Conservation (phyloP, 2,888 invertebrate genomes). For the Polydrusus pterygomalis region DNA sequence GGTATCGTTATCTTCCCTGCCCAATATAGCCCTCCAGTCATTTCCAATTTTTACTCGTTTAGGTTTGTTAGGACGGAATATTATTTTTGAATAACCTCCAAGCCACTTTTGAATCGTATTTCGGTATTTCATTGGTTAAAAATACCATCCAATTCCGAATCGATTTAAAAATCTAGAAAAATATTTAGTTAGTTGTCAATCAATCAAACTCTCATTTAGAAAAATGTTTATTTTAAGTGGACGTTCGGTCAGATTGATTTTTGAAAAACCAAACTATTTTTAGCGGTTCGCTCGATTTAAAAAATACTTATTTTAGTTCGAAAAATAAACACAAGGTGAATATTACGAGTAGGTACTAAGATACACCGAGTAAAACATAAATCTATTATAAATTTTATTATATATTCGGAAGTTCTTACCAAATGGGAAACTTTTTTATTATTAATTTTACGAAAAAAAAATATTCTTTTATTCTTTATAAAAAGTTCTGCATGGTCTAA, state of each 20-base stretch:
- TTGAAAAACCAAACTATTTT: constrained; percentile 22
- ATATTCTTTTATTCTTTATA: no score
- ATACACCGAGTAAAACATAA: no score
- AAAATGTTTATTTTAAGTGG: constrained; percentile 44
- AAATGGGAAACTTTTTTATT: no score
- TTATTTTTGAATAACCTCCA: constrained; percentile 11
- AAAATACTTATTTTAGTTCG: background rate
- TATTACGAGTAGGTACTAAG: no score
- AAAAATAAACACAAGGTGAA: background rate
- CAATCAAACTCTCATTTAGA: constrained; percentile 27
- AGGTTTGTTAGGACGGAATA: no score
- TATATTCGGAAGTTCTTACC: no score
- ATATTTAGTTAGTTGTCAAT: constrained; percentile 44
- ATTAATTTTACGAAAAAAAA: no score
- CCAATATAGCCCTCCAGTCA: no score
- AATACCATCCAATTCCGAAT: constrained; percentile 22
- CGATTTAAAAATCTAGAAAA: constrained; percentile 38
- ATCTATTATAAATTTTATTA: no score
- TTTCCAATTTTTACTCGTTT: no score
- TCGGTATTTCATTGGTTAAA: constrained; percentile 31
- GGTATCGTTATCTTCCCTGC: no score
- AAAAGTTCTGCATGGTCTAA: no score
- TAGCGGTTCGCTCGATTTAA: background rate
- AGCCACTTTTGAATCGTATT: constrained; percentile 16
- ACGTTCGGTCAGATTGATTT: background rate